Base-by-base conservation (phyloP, 1,140 invertebrate genomes). In the Drosophila funebris region DNA sequence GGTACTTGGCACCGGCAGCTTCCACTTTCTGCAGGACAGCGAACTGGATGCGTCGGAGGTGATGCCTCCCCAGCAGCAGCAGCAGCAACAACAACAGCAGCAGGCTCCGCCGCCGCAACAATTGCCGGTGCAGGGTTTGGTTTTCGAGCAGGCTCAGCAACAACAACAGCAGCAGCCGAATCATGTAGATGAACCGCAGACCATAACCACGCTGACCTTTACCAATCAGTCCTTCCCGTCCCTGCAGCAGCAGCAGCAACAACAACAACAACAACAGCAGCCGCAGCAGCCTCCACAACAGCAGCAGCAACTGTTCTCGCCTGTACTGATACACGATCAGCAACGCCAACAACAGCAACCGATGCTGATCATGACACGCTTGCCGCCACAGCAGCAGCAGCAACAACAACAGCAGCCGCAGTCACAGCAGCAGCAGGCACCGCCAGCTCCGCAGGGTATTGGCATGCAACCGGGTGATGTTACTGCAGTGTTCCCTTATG, bases 21-120 rank as follows among this genome's bases (percentile, higher is more conserved):
- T 96, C 90, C 95, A 94, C 90, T 96, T 96, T 80, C 92, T 96
- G 16, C 94, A 96, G 92, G 95, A 96, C 78, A 96, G 95, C 37
- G 95, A 96, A 91, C 93, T 96, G 50, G 95, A 96, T 90, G 94
- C 94, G 37, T 94, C 95, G 0, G 94, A 95, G 18, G 37, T 82
- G 14, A 36, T 63, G 33, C 58, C 68, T n/a, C 71, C 54, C 9
- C 69, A 66, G 16, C 92, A 78, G 11, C 72, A 24, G 18, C 69
- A 22, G 16, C 73, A 54, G 14, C 50, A 31, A 18, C 67, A 61
- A 20, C 67, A 54, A 9, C 84, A 20, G 39, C 72, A 33, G 16
- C 76, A 68, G 36, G 69, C 60, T 36, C 73, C 70, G 46, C 56
- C 39, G 37, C 67, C 41, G 6, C 71, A 71, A 27, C 72, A 61